Base-by-base conservation (phyloP, 2,888 invertebrate genomes). In the Nomada lathburiana region DNA sequence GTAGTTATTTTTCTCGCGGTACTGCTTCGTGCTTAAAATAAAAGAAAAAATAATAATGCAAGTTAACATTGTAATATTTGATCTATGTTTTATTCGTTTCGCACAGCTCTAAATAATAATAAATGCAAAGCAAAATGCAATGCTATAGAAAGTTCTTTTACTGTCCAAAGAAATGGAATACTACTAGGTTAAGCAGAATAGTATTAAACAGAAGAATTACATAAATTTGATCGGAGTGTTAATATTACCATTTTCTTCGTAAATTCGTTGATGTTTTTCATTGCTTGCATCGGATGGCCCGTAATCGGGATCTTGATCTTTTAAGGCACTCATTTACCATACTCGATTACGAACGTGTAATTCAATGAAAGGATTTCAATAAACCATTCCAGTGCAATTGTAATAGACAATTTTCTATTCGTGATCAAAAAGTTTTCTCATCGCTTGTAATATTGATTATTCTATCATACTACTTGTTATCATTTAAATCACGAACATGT, bases 1-100 rank as follows among this genome's bases (percentile, higher is more conserved):
- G 94, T 94, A 85, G 95, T 94, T 80, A 96, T 95, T 92, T 94
- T 95, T n/a, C 86, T 89, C 2, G 91, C 90, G 4, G 92, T 89
- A 47, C 88, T 91, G 13, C 85, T 86, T 7, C 93, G 90, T 36
- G 93, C 93, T 93, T 57, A 53, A 76, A 80, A 73, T 60, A 20
- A 36, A 10, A 47, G 42, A 65, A n/a, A 9, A 44, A 44, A 70
- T 23, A 18, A 42, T 13, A 26, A 23, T 18, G 16, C 9, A 13
- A 26, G 13, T 11, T 10, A 50, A 16, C 4, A 36, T 4, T 20
- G 2, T 2, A 42, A 42, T 26, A 16, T 50, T n/a, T 11, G 23
- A 11, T 42, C 2, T 44, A 42, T 44, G 2, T 18, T 18, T 29
- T 13, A 7, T 36, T 36, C 5, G 7, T 7, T 36, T 36, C 0